Conservation (phyloP, 2,113 vertebrate genomes). For the Nicator chloris region DNA sequence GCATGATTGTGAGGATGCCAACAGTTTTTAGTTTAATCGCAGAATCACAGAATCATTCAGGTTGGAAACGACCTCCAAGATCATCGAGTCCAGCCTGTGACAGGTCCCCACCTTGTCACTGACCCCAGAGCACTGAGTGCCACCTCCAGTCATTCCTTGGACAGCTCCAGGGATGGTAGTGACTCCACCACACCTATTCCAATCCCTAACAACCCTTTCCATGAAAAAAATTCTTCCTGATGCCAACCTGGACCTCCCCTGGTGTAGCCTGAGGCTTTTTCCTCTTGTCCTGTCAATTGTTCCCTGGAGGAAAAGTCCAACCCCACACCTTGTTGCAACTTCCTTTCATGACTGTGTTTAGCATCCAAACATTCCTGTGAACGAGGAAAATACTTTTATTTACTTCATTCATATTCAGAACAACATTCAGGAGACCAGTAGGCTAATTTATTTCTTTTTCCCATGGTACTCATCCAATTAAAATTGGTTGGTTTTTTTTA, state of each 20-base stretch:
- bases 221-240: neutral
- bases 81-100: neutral
- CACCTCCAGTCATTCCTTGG: fast-evolving
- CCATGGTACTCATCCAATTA: neutral
- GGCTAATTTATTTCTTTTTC: neutral
- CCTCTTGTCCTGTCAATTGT: neutral
- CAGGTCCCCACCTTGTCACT: fast-evolving
- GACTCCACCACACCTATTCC: fast-evolving
- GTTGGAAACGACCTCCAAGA: neutral
- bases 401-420: neutral
- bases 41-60: neutral
- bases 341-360: neutral
- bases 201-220: neutral
- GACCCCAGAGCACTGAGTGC: too few relatives aligned
- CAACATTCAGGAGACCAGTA: neutral
- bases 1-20: neutral
- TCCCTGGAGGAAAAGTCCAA: fast-evolving
- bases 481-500: neutral
- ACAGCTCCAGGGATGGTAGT: too few relatives aligned
- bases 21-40: neutral
- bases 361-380: neutral
- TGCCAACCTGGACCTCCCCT: neutral
- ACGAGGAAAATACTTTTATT: neutral
- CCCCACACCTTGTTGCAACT: neutral
- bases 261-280: neutral